Base-by-base conservation (phyloP, 2,797 vertebrate genomes). In the Spea hammondii region DNA sequence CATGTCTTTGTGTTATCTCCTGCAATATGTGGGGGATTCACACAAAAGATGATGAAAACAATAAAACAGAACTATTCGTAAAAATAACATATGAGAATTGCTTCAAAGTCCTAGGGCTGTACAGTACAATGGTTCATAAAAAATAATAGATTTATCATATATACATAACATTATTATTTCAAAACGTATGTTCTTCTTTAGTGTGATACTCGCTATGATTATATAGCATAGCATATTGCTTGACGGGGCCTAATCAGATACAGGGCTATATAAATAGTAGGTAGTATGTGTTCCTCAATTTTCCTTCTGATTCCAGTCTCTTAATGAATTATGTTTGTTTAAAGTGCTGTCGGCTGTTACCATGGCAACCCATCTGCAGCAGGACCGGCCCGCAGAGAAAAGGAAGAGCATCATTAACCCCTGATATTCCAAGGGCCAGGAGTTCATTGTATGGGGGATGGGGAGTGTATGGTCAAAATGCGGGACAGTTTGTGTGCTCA, bases 271-370 rank as follows among this genome's bases (percentile, higher is more conserved):
- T 54, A 44, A 66, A 74, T 53, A 14, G 55, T 65, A 49, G 7
- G 65, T 14, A 55, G 50, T 70, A 65, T 59, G 8, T 11, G 14
- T 13, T 76, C 47, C 59, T 76, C 54, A 3, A 49, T 80, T 45
- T 72, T 59, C 57, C 57, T 50, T 51, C 60, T 72, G 60, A 65
- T 78, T 65, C 62, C 77, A 57, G 59, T 70, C 69, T 68, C 13
- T 81, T 81, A 81, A 81, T 81, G 74, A 81, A 81, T 77, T 77
- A 73, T 81, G 64, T 81, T 77, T 77, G 74, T 80, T 71, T 76
- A 76, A 80, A 80, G 51, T 66, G 68, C 70, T 77, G 59, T 81
- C 50, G 54, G 13, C 74, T 14, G 70, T 81, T 77, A 49, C 74
- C 69, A 77, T 72, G 65, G 66, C 54, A 81, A 81, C 79, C 54